Base-by-base conservation (phyloP, 2,888 invertebrate species). In the Trimorus sp. region DNA sequence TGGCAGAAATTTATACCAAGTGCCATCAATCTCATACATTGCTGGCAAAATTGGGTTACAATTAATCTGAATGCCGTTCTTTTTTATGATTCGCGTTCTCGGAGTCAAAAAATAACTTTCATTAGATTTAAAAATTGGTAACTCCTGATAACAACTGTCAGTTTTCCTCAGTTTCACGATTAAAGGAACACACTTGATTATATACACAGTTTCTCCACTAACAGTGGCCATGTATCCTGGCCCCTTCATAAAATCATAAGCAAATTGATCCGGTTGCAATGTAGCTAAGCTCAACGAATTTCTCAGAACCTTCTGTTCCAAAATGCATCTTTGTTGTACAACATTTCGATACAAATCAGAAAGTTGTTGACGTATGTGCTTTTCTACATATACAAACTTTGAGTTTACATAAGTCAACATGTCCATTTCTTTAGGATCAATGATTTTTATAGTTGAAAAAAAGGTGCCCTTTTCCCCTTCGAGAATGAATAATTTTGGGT, bases 401-500 rank as follows among this genome's bases (percentile, higher is more conserved):
- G 51, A 51, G 6, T 51, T 51, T n/a, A 14, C 14, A 51, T 51
- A 51, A 15, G 51, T 51, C n/a, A 51, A 51, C 14, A 51, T n/a
- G 14, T 51, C 51, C 51, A 51, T 51, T 7, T 51, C 51, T 14
- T 14, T 11, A n/a, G 51, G 12, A 15, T n/a, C 8, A 15, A 15
- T 51, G n/a, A 51, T 51, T 15, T 15, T n/a, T n/a, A 14, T 15
- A 1, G n/a, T 14, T 8, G 51, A 14, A 51, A 51, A 51, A 6
- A n/a, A 51, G 1, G 12, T 11, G 1, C 51, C 51, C 6, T 51
- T 51, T 8, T 12, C 14, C 16, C 65, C 68, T 51, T 82, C 76
- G 6, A 83, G 38, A 36, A 83, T 76, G 12, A 73, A 49, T 4
- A 79, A 37, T 60, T 77, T 74, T 4, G 82, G 70, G n/a, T 74